Conservation (phyloP, 2,888 invertebrate genomes). For the Formica aserva region DNA sequence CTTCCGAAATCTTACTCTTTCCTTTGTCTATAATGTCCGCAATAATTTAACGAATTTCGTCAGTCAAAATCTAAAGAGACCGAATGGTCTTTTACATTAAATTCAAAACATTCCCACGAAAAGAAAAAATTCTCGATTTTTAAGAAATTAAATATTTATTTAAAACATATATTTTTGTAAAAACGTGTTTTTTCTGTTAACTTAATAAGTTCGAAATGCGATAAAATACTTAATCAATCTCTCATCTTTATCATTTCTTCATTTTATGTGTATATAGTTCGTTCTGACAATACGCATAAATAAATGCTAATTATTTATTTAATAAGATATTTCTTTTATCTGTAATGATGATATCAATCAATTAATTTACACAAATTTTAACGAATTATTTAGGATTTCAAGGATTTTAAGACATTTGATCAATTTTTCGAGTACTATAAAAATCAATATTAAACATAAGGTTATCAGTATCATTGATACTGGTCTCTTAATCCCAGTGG, state of each 20-base stretch:
- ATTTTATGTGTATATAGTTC: background rate
- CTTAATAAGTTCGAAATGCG: background rate
- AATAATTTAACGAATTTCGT: background rate
- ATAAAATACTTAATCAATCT: slow-evolving; percentile 10
- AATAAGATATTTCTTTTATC: background rate
- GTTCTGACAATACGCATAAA: background rate
- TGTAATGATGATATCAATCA: background rate
- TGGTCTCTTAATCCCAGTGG: background rate
- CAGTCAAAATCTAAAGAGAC: background rate
- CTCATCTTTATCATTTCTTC: background rate
- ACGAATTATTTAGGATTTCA: background rate
- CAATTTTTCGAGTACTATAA: background rate
- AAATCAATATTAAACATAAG: background rate
- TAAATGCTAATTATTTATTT: background rate
- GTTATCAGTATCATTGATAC: background rate
- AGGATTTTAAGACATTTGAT: background rate
- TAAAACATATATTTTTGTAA: background rate
- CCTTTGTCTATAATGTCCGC: slow-evolving; percentile 24
- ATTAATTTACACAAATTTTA: background rate
- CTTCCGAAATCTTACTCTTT: slow-evolving; percentile 36
- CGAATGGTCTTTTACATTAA: slow-evolving; percentile 25
- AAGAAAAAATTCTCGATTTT: slow-evolving; percentile 21
- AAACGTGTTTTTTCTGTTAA: background rate
- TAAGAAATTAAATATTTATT: background rate
- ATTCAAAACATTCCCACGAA: background rate